phyloP scores from a whole-genome alignment of 2,113 vertebrate genomes.

The Microtus oregoni region DNA sequence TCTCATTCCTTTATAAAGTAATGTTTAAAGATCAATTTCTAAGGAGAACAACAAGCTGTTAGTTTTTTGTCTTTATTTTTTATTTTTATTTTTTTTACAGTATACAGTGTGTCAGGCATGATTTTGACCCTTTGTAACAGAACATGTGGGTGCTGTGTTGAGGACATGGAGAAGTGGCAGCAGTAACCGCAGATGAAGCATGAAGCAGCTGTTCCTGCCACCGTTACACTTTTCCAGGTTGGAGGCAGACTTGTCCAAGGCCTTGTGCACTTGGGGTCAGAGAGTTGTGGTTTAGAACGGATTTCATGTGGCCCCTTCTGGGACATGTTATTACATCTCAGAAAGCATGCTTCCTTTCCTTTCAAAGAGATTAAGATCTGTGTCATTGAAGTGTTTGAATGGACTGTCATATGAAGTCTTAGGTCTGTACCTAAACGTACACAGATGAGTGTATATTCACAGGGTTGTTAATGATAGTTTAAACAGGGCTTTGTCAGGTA shows the following conservation, averaged over 20 bases:
- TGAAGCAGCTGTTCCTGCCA: background rate
- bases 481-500: background rate
- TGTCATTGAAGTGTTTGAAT: background rate
- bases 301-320: background rate
- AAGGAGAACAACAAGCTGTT: slow-evolving; percentile 17
- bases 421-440: background rate
- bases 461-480: slow-evolving; percentile 1
- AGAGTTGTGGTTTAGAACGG: background rate
- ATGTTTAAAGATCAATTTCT: slow-evolving; percentile 21
- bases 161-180: background rate
- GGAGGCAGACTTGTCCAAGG: no score
- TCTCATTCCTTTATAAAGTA: slow-evolving; percentile 39
- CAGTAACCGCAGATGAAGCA: background rate
- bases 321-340: background rate
- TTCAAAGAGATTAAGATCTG: background rate
- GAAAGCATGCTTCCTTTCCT: background rate
- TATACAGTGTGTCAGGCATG: background rate
- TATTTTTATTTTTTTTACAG: background rate
- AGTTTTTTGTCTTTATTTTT: background rate
- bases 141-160: background rate
- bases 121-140: background rate
- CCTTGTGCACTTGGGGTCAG: background rate
- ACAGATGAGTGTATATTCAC: background rate
- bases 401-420: background rate
- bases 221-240: background rate